phyloP scores from a whole-genome alignment of 2,797 vertebrate genomes.

The Staurois parvus region DNA sequence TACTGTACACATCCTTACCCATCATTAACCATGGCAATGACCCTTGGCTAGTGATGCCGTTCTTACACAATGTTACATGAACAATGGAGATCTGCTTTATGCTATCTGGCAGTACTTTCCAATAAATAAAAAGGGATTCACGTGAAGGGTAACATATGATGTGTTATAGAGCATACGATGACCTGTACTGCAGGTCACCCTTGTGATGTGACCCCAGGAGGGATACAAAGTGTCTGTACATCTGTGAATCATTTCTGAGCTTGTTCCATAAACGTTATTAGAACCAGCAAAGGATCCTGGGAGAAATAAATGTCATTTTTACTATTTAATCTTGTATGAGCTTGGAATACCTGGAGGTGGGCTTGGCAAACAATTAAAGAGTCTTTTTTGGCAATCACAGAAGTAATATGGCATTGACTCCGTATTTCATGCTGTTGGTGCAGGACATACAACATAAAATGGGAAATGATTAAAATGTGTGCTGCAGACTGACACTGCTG shows the following conservation, averaged over 20 bases:
- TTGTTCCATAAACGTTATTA: slow-evolving; percentile 54
- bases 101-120: slow-evolving; percentile 1
- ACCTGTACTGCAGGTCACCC: slow-evolving; percentile 34
- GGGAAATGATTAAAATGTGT: slow-evolving; percentile 57
- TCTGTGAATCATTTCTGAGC: slow-evolving; percentile 49
- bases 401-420: slow-evolving; percentile 53
- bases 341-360: slow-evolving; percentile 60
- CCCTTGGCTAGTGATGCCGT: background rate
- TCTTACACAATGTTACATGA: slow-evolving; percentile 12
- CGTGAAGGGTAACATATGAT: slow-evolving; percentile 13
- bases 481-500: slow-evolving; percentile 37
- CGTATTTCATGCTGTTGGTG: slow-evolving; percentile 40
- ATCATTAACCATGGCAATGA: background rate
- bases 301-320: slow-evolving; percentile 61
- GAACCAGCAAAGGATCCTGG: slow-evolving; percentile 47
- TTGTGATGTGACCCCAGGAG: slow-evolving; percentile 38
- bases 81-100: slow-evolving; percentile 10
- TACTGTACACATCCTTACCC: background rate
- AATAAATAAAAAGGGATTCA: slow-evolving; percentile 24
- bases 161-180: background rate
- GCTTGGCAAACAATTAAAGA: slow-evolving; percentile 61
- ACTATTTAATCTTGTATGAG: slow-evolving; percentile 58
- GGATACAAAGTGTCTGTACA: slow-evolving; percentile 29
- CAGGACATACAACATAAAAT: slow-evolving; percentile 41
- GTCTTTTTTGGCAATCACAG: slow-evolving; percentile 48